Percentiles rank a stretch among this genome's conserved stretches.
Evolutionary conservation across 1,140 invertebrate species (phyloP).

Genomic region (Trichomalopsis sarcophagae): DNA sequence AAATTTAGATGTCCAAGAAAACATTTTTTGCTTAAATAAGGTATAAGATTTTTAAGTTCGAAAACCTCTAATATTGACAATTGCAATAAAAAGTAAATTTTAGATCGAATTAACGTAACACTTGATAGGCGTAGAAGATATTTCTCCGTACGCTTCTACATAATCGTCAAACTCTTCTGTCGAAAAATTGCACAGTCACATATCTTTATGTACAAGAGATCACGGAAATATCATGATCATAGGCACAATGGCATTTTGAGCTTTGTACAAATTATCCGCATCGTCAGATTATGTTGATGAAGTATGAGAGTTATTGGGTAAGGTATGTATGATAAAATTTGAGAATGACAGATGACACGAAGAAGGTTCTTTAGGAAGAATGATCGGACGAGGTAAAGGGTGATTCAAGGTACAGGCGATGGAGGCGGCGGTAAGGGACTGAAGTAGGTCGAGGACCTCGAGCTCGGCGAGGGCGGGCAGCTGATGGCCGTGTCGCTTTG

Average conservation of each 20-base stretch:
- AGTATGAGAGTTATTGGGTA: neutral
- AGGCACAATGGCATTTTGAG: slow-evolving; percentile 61
- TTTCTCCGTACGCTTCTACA: slow-evolving; percentile 5
- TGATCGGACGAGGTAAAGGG: slow-evolving; percentile 5
- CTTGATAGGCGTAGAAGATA: neutral
- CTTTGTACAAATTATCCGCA: slow-evolving; percentile 58
- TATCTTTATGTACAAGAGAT: slow-evolving; percentile 50
- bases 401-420: slow-evolving; percentile 78
- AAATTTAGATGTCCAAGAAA: neutral
- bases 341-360: neutral
- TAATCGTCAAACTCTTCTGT: neutral
- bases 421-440: slow-evolving; percentile 83
- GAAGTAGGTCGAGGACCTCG: slow-evolving; percentile 84
- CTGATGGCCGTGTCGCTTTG: slow-evolving; percentile 79
- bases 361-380: neutral
- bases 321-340: neutral
- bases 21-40: neutral
- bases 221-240: slow-evolving; percentile 27
- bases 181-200: slow-evolving; percentile 49
- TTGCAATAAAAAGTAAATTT: neutral
- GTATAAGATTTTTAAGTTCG: neutral
- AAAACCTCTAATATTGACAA: neutral
- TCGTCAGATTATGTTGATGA: slow-evolving; percentile 46
- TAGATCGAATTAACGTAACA: neutral
- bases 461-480: slow-evolving; percentile 87